Percentiles rank a stretch among this genome's conserved stretches.
These are phyloP conservation scores for Decapterus maruadsi DNA, from an alignment of 2,797 vertebrate genomes.

Conservation along the genomic window DNA sequence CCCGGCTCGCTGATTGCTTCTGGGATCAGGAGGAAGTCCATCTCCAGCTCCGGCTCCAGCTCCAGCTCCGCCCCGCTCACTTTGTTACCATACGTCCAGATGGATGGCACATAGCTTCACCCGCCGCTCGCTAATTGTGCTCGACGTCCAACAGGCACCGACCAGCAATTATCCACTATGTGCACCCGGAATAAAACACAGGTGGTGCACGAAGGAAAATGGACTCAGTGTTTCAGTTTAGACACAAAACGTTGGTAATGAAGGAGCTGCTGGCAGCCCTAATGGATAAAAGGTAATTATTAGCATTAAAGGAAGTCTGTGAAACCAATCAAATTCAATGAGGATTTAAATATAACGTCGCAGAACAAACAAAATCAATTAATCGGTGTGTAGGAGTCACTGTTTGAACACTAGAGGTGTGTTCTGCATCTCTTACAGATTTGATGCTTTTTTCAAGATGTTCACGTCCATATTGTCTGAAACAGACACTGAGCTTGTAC, in stretches of 20 bases:
- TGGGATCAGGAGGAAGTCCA: constrained; percentile 21
- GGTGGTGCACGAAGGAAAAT: constrained; percentile 7
- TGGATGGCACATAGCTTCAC: constrained; percentile 4
- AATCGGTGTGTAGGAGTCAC: background rate
- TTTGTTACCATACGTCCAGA: constrained; percentile 16
- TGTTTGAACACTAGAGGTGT: background rate
- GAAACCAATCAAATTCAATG: background rate
- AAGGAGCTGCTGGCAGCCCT: background rate
- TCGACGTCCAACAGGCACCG: constrained; percentile 32
- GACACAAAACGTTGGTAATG: background rate
- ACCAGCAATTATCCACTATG: constrained; percentile 1
- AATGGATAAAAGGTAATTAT: background rate
- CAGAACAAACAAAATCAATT: background rate
- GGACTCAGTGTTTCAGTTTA: constrained; percentile 27
- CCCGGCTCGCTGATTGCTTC: constrained; percentile 33
- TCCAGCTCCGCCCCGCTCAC: constrained; percentile 17
- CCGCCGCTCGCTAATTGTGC: constrained; percentile 23
- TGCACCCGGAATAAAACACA: background rate
- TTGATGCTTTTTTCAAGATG: too few species aligned
- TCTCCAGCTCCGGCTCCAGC: constrained; percentile 19
- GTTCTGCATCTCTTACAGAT: background rate
- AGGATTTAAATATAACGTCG: background rate
- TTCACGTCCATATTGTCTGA: background rate
- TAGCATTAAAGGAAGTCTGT: background rate
- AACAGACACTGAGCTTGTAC: background rate